Evolutionary conservation across 2,888 invertebrate species (phyloP).

Genomic region (Hirtodrosophila cameraria): DNA sequence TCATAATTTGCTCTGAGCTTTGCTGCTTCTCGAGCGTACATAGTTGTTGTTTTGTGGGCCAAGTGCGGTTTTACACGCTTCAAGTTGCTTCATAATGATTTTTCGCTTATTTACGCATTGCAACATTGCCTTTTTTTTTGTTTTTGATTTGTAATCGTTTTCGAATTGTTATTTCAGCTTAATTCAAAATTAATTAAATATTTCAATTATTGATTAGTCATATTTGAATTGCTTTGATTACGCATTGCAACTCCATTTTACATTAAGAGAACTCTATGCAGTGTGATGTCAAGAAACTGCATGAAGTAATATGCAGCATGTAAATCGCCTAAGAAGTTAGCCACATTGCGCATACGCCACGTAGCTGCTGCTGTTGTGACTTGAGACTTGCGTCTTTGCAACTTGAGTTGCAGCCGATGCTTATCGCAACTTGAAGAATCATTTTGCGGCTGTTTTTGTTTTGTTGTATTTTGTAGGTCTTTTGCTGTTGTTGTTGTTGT

Average conservation of each 20-base stretch:
- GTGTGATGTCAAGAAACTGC: no score
- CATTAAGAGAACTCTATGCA: no score
- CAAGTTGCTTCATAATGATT: background rate
- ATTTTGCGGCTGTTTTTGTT: constrained; percentile 59
- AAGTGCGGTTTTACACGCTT: background rate
- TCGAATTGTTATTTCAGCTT: no score
- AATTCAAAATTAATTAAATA: no score
- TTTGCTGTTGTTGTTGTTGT: constrained; percentile 23
- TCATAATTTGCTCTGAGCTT: constrained; percentile 55
- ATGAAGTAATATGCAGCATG: no score
- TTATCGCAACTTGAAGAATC: constrained; percentile 69
- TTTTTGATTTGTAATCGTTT: background rate
- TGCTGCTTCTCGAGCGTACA: constrained; percentile 3
- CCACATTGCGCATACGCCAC: constrained; percentile 74
- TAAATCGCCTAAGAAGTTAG: constrained; percentile 12
- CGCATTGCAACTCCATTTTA: no score
- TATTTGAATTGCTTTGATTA: no score
- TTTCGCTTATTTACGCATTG: no score
- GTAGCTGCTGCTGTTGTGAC: constrained; percentile 30
- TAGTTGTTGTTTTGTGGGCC: constrained; percentile 40
- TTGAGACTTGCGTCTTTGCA: constrained; percentile 6
- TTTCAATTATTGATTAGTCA: no score
- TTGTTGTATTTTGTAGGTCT: constrained; percentile 1
- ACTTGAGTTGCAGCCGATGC: constrained; percentile 26
- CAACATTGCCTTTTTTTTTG: no score